Percentiles rank a stretch among this genome's conserved stretches.
phyloP scores from a whole-genome alignment of 2,888 invertebrate genomes.

The Meganola albula region DNA sequence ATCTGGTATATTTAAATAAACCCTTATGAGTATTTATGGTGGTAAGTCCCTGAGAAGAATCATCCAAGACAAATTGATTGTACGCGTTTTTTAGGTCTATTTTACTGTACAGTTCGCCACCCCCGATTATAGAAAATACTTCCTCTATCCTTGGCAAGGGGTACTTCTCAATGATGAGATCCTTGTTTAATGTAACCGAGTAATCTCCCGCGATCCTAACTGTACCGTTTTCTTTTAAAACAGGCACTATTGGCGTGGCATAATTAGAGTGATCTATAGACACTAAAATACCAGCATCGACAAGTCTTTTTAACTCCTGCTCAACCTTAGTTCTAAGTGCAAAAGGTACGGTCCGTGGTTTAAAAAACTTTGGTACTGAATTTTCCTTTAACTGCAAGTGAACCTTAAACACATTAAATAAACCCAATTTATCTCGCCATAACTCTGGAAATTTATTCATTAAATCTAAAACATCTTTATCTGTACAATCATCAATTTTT shows the following conservation, averaged over 20 bases:
- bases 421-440: constrained; percentile 8
- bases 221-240: constrained; percentile 16
- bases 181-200: constrained; percentile 24
- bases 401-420: constrained; percentile 18
- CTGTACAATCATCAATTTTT: too few relatives aligned
- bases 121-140: constrained; percentile 1
- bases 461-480: background rate
- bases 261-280: background rate
- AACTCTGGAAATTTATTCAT: background rate
- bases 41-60: constrained; percentile 18
- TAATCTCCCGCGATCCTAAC: constrained; percentile 15
- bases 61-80: constrained; percentile 13
- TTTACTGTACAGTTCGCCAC: constrained; percentile 1
- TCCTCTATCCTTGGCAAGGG: constrained; percentile 25
- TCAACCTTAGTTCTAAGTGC: constrained; percentile 27
- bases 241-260: constrained; percentile 18
- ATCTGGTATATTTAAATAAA: constrained; percentile 27
- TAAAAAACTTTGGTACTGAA: constrained; percentile 19
- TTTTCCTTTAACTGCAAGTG: constrained; percentile 14
- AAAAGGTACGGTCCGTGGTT: constrained; percentile 28
- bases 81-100: constrained; percentile 15
- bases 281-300: background rate
- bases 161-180: constrained; percentile 21
- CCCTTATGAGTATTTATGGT: constrained; percentile 32
- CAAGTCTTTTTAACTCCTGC: constrained; percentile 8